Conservation (phyloP, 1,140 invertebrate species). For the Galleria mellonella region DNA sequence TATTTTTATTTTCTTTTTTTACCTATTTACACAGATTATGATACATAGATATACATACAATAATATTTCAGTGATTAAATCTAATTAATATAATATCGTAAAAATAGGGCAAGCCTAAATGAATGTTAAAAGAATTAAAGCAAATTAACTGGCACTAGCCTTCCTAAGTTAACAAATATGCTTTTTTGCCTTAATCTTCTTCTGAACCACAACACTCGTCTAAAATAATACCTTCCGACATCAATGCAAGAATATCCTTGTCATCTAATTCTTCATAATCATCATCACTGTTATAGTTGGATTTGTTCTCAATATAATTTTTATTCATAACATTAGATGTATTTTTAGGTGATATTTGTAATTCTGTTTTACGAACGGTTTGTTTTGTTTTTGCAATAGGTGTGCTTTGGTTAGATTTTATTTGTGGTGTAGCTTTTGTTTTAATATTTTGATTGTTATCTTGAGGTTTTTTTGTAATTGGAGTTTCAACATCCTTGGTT, state of each 20-base stretch:
- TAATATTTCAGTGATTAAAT: too few relatives aligned
- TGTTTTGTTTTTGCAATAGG: neutral
- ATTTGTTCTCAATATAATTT: neutral
- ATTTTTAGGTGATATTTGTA: neutral
- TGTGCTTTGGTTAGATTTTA: neutral
- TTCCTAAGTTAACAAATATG: too few relatives aligned
- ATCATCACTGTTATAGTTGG: constrained; percentile 1
- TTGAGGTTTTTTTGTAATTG: neutral
- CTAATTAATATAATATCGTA: too few relatives aligned
- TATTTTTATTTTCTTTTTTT: too few relatives aligned
- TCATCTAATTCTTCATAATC: constrained; percentile 48
- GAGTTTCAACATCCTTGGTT: neutral
- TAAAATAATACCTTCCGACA: constrained; percentile 46
- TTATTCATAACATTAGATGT: neutral
- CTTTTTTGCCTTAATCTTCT: constrained; percentile 16
- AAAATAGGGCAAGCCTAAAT: too few relatives aligned
- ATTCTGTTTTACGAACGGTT: neutral
- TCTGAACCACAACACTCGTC: constrained; percentile 54
- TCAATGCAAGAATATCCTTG: constrained; percentile 42
- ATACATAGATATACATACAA: too few relatives aligned
- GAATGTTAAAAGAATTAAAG: too few relatives aligned
- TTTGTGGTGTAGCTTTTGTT: neutral
- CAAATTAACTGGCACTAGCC: too few relatives aligned
- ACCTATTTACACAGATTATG: too few relatives aligned
- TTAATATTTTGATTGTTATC: neutral